phyloP scores from a whole-genome alignment of 1,140 invertebrate species.

The Schlechtendalia chinensis region DNA sequence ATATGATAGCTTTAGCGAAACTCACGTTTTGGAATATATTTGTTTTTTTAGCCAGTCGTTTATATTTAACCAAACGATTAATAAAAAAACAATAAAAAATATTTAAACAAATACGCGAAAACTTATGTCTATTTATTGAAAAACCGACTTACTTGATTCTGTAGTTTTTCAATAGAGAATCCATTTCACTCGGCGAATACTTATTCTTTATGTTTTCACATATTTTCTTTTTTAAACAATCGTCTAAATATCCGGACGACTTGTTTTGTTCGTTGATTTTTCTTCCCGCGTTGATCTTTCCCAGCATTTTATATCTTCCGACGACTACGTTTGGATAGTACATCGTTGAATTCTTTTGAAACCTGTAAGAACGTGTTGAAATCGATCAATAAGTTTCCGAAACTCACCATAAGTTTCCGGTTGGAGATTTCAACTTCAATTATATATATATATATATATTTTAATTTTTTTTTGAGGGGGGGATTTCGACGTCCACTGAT shows the following conservation, averaged over 20 bases:
- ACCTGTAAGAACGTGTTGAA: not conserved
- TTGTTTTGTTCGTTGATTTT: not conserved
- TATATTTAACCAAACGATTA: too few relatives aligned
- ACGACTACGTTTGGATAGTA: not conserved
- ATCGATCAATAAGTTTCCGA: not conserved
- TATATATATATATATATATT: too few relatives aligned
- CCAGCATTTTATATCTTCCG: not conserved
- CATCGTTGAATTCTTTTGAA: slow-evolving; percentile 6
- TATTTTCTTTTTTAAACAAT: slow-evolving; percentile 35
- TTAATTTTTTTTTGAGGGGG: too few relatives aligned
- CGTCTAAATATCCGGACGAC: not conserved
- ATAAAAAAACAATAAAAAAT: too few relatives aligned
- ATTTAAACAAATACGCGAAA: too few relatives aligned
- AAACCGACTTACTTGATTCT: not conserved
- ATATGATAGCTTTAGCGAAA: too few relatives aligned
- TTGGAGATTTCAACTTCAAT: too few relatives aligned
- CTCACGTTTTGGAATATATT: too few relatives aligned
- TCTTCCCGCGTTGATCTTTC: not conserved
- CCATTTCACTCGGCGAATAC: not conserved
- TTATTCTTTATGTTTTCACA: slow-evolving; percentile 10
- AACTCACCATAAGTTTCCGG: too few relatives aligned
- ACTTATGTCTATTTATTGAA: too few relatives aligned
- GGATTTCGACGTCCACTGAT: too few relatives aligned
- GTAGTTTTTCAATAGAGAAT: not conserved
- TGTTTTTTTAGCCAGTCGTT: too few relatives aligned